Conservation (phyloP, 2,888 invertebrate genomes). For the Hirudinaria manillensis region DNA sequence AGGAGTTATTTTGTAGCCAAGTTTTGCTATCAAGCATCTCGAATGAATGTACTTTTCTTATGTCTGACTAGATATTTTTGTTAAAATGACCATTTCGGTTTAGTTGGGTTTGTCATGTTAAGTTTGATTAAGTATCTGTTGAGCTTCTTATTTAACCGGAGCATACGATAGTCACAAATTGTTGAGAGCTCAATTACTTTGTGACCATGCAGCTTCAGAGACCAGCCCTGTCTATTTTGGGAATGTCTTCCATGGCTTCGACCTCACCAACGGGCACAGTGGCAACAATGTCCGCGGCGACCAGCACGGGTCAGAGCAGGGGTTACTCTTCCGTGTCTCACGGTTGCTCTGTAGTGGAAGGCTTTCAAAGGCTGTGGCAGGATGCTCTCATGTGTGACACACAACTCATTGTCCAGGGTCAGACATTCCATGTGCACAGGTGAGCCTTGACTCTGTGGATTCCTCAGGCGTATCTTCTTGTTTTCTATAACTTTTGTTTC, state of each 20-base stretch:
- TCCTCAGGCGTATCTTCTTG: neutral
- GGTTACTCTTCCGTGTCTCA: constrained; percentile 35
- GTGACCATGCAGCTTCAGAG: too few species aligned
- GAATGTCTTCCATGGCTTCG: neutral
- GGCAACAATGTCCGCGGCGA: constrained; percentile 23
- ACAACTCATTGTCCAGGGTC: constrained; percentile 40
- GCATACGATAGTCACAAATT: too few species aligned
- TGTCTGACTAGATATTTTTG: too few species aligned
- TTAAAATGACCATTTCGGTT: too few species aligned
- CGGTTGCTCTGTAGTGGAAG: constrained; percentile 38
- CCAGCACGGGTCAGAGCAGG: constrained; percentile 27
- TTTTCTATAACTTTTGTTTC: too few species aligned
- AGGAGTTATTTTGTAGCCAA: too few species aligned
- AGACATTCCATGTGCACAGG: constrained; percentile 47
- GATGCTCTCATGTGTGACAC: constrained; percentile 40
- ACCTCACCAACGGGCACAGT: constrained; percentile 5
- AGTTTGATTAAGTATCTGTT: too few species aligned
- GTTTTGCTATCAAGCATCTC: too few species aligned
- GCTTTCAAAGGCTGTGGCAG: constrained; percentile 41
- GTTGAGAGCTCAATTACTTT: too few species aligned
- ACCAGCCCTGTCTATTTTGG: neutral
- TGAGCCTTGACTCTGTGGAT: neutral
- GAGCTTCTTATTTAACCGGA: too few species aligned
- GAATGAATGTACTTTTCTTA: too few species aligned
- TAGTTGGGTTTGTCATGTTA: too few species aligned